phyloP scores from a whole-genome alignment of 1,140 invertebrate genomes.

The Cydia strobilella region DNA sequence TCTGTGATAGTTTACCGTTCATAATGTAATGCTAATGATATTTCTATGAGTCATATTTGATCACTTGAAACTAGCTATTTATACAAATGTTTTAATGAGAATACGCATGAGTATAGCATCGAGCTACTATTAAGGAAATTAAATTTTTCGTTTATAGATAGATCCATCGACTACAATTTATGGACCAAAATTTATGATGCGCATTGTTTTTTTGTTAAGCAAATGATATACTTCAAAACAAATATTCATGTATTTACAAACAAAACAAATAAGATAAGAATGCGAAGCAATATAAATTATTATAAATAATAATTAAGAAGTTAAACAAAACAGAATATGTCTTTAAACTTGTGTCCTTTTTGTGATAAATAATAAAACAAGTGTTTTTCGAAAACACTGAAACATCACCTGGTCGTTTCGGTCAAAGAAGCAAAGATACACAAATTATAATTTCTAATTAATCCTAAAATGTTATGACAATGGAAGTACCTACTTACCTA shows the following conservation, averaged over 20 bases:
- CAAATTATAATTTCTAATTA: neutral
- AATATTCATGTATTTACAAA: too few relatives aligned
- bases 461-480: neutral
- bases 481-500: neutral
- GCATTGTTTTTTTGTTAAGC: too few relatives aligned
- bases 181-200: neutral
- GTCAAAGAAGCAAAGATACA: neutral
- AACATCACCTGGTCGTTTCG: neutral
- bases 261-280: neutral
- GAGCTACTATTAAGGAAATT: neutral
- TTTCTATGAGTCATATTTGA: slow-evolving; percentile 12
- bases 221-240: too few relatives aligned
- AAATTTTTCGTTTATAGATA: neutral
- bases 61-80: slow-evolving; percentile 6
- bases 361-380: neutral
- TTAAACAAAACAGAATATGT: slow-evolving; percentile 3
- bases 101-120: neutral
- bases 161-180: neutral
- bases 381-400: neutral
- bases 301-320: neutral
- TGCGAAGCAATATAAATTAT: neutral
- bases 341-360: neutral
- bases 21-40: slow-evolving; percentile 16
- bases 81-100: neutral
- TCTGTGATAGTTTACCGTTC: neutral